Evolutionary conservation across 2,797 vertebrate genomes (phyloP).

Genomic region (Eulemur mongoz): DNA sequence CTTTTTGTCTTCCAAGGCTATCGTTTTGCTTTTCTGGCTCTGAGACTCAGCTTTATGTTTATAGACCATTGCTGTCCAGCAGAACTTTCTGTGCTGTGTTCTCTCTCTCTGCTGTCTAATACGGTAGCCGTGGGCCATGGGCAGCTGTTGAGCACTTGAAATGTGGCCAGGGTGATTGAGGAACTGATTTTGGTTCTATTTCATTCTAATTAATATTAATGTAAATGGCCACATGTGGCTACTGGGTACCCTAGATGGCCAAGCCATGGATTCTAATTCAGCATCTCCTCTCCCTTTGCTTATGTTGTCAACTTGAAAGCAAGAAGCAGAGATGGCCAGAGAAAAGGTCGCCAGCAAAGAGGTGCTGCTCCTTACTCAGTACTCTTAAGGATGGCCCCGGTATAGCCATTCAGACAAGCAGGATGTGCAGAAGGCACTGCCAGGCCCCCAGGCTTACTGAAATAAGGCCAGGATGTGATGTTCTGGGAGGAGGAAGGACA

Average conservation of each 20-base stretch:
- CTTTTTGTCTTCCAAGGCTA: neutral
- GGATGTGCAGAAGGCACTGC: neutral
- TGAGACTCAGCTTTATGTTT: neutral
- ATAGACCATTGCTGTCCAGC: neutral
- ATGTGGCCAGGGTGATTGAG: neutral
- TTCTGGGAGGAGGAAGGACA: neutral
- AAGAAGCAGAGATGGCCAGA: neutral
- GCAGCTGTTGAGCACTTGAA: neutral
- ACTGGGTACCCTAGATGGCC: neutral
- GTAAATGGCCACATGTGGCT: neutral
- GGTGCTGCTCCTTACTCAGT: neutral
- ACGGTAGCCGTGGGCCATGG: neutral
- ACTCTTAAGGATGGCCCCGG: neutral
- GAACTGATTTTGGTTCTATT: neutral
- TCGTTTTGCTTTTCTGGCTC: neutral
- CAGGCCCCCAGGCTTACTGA: neutral
- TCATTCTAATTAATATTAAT: neutral
- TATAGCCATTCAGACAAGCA: neutral
- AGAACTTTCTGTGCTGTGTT: neutral
- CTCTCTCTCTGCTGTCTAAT: accelerated
- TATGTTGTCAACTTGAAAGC: neutral
- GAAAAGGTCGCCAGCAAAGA: neutral
- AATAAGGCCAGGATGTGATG: neutral
- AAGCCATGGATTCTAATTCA: neutral
- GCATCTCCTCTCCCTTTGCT: neutral